Evolutionary conservation across 2,113 vertebrate genomes (phyloP).

Genomic region (Rhodinocichla rosea): DNA sequence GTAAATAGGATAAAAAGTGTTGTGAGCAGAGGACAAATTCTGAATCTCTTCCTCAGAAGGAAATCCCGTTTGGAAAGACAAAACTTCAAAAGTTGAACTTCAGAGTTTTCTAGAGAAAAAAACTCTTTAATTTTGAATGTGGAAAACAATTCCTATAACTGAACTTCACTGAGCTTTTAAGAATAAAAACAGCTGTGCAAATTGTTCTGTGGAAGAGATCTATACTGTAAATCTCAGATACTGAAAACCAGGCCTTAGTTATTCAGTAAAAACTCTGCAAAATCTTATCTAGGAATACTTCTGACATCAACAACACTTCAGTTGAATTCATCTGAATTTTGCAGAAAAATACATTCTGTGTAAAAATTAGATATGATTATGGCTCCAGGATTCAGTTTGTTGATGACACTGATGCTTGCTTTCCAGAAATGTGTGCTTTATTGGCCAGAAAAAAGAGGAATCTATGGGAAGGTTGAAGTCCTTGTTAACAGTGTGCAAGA

Average conservation of each 20-base stretch:
- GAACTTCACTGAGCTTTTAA: background rate
- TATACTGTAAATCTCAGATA: background rate
- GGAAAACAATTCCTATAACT: background rate
- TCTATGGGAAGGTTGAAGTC: constrained; percentile 94
- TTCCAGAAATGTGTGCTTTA: constrained; percentile 94
- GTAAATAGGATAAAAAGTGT: background rate
- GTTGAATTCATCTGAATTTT: background rate
- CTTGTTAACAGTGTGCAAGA: constrained; percentile 82
- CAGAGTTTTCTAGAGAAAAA: background rate
- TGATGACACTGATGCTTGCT: background rate
- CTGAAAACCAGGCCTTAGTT: background rate
- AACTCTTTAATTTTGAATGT: background rate
- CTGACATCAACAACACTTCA: background rate
- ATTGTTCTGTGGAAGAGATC: background rate
- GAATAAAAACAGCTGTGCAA: background rate
- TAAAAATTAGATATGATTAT: background rate
- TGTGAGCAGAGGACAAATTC: background rate
- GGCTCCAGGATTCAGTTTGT: background rate
- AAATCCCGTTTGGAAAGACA: background rate
- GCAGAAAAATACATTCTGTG: background rate
- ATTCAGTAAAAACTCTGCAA: background rate
- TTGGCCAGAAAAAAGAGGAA: constrained; percentile 95
- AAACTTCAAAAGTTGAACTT: background rate
- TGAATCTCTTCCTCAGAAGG: background rate
- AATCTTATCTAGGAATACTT: background rate